Conservation (phyloP, 1,140 invertebrate species). For the Vanessa atalanta region DNA sequence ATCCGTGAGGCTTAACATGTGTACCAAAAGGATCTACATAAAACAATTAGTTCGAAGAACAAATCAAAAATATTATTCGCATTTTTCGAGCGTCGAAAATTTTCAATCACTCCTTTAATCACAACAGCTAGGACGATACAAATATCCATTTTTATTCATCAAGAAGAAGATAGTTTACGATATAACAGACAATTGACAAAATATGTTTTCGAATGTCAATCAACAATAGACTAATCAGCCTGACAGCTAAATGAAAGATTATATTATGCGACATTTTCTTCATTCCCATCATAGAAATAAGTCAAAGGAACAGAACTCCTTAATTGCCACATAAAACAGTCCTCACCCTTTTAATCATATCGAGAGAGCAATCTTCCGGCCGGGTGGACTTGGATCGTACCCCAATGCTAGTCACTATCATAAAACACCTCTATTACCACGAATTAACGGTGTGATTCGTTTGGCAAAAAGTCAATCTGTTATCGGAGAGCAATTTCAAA, state of each 20-base stretch:
- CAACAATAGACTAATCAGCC: conserved; percentile 19
- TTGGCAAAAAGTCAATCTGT: conserved; percentile 42
- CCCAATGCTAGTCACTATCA: conserved; percentile 30
- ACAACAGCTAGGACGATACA: background rate
- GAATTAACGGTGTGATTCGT: conserved; percentile 39
- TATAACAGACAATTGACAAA: too few species aligned
- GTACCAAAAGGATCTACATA: too few species aligned
- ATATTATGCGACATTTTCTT: conserved; percentile 25
- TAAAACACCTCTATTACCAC: conserved; percentile 42
- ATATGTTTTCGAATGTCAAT: background rate
- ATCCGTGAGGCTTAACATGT: too few species aligned
- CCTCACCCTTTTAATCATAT: conserved; percentile 80
- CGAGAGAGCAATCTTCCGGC: conserved; percentile 77
- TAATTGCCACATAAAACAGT: conserved; percentile 78
- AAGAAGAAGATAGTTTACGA: too few species aligned
- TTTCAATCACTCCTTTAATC: too few species aligned
- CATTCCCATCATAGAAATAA: conserved; percentile 31
- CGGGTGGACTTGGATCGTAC: conserved; percentile 48
- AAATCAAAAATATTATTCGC: too few species aligned
- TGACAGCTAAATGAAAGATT: conserved; percentile 29
- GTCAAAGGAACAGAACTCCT: conserved; percentile 61
- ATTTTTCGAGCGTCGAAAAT: too few species aligned
- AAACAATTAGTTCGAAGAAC: too few species aligned
- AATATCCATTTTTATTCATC: too few species aligned
- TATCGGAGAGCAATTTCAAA: conserved; percentile 65